phyloP scores from a whole-genome alignment of 37 sponge, comb jelly and placozoan genomes.

The Mnemiopsis leidyi region DNA sequence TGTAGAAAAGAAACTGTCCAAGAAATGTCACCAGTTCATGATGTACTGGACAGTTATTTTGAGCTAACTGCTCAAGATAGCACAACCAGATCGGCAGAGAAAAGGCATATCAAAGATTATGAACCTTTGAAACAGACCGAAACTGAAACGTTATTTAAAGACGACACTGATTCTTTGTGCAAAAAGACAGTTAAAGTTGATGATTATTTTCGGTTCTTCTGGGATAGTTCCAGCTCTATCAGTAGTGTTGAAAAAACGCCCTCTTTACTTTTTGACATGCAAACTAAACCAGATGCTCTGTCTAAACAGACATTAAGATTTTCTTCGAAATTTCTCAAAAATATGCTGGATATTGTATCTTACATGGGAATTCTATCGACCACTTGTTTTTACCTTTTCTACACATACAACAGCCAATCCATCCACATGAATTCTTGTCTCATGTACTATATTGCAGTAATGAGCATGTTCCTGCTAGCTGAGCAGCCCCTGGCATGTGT shows the following conservation, averaged over 20 bases:
- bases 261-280: neutral
- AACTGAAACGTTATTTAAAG: neutral
- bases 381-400: neutral
- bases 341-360: neutral
- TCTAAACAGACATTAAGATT: neutral
- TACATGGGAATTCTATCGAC: neutral
- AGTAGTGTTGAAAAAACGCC: neutral
- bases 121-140: neutral
- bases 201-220: constrained; percentile 18
- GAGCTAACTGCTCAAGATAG: neutral
- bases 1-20: neutral
- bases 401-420: neutral
- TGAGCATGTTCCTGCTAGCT: neutral
- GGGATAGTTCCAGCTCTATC: neutral
- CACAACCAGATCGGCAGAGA: neutral
- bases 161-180: neutral
- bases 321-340: neutral
- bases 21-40: neutral
- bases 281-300: neutral
- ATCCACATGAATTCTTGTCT: neutral
- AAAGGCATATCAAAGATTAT: neutral
- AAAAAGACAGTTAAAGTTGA: neutral
- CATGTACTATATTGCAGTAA: neutral
- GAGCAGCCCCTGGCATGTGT: constrained; percentile 24
- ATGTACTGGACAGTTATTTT: neutral